phyloP scores from a whole-genome alignment of 2,113 vertebrate genomes.

The Halichoerus grypus region DNA sequence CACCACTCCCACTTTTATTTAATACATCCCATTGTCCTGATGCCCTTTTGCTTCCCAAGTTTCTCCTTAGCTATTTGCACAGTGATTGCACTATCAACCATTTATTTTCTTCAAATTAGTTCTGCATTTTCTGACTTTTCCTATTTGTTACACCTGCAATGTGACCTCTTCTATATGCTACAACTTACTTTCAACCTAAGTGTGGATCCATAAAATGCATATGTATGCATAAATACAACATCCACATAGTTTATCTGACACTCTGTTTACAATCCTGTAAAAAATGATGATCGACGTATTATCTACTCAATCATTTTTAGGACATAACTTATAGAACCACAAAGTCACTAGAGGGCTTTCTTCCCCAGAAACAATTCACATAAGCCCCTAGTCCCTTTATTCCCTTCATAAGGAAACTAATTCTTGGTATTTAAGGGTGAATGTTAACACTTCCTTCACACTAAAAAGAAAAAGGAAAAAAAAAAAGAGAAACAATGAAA shows the following conservation, averaged over 20 bases:
- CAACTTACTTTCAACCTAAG: background rate
- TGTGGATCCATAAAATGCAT: background rate
- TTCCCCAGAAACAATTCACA: background rate
- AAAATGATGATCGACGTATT: background rate
- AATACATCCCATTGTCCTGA: background rate
- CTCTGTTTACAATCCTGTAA: background rate
- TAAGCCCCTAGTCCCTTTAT: background rate
- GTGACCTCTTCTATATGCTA: background rate
- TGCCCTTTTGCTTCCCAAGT: background rate
- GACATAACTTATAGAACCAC: background rate
- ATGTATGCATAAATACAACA: background rate
- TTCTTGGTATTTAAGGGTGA: background rate
- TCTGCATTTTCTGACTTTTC: slow-evolving; percentile 1
- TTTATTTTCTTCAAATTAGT: slow-evolving; percentile 58
- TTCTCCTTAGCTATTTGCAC: slow-evolving; percentile 14
- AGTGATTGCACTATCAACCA: slow-evolving; percentile 41
- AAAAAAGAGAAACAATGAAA: background rate
- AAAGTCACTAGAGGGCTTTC: background rate
- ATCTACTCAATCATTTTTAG: background rate
- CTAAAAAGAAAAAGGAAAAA: background rate
- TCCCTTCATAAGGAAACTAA: background rate
- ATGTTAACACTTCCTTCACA: background rate
- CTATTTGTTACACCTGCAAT: background rate
- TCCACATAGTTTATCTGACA: background rate
- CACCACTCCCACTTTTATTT: background rate